These are phyloP conservation scores for Aphidius colemani DNA, from an alignment of 2,888 invertebrate genomes.

Conservation along the genomic window DNA sequence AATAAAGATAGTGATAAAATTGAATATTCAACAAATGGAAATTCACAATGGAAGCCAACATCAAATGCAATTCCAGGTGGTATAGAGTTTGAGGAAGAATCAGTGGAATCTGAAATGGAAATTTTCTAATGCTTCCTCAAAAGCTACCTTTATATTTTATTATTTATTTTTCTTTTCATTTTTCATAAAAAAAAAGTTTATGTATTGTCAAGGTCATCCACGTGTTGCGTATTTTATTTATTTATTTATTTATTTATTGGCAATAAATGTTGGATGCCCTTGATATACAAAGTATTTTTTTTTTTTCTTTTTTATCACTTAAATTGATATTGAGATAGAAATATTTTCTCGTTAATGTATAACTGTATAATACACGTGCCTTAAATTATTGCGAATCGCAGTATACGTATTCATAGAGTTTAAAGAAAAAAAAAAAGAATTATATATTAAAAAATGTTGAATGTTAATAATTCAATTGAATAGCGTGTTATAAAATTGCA, in stretches of 20 bases:
- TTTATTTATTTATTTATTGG: conserved; percentile 24
- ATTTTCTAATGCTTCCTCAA: conserved; percentile 22
- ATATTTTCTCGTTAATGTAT: no score
- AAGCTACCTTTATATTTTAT: background rate
- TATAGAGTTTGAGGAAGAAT: conserved; percentile 40
- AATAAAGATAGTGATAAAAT: conserved; percentile 25
- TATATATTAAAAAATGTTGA: no score
- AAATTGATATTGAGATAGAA: no score
- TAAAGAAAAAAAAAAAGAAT: no score
- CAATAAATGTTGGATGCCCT: background rate
- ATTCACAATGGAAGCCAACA: conserved; percentile 1
- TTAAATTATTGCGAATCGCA: no score
- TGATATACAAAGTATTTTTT: no score
- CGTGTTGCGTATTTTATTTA: background rate
- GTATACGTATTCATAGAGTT: no score
- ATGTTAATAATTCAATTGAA: no score
- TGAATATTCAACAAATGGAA: conserved; percentile 20
- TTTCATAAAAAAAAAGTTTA: conserved; percentile 7
- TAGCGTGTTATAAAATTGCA: no score
- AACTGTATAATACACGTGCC: no score
- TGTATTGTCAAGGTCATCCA: no score
- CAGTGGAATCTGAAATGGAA: conserved; percentile 36
- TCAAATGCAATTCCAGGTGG: conserved; percentile 39
- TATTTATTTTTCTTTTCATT: background rate
- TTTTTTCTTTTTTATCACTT: no score